Evolutionary conservation across 2,113 vertebrate species (phyloP).

Genomic region (Sinocyclocheilus rhinocerous): DNA sequence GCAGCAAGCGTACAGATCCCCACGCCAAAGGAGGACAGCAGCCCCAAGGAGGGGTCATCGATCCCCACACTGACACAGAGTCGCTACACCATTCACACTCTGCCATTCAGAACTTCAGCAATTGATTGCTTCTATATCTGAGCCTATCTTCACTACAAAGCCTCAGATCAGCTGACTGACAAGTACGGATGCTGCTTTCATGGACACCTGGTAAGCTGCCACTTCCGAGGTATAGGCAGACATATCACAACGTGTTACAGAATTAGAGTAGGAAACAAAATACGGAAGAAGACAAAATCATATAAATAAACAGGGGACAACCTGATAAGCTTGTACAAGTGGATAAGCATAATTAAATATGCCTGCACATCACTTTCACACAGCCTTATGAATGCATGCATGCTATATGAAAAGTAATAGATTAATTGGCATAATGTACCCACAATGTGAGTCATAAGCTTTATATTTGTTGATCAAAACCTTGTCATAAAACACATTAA

Average conservation of each 20-base stretch:
- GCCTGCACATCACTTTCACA: not conserved
- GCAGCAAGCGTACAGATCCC: not conserved
- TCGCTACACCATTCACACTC: slow-evolving; percentile 12
- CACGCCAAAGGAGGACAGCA: not conserved
- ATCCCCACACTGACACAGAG: slow-evolving; percentile 3
- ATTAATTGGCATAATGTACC: not conserved
- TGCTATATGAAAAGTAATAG: not conserved
- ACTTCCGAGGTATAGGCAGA: not conserved
- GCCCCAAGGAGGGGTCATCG: slow-evolving; percentile 19
- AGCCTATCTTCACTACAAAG: slow-evolving; percentile 20
- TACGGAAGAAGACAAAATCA: not conserved
- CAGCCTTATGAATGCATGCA: not conserved
- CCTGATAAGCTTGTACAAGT: not conserved
- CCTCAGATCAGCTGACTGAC: not conserved
- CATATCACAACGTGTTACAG: not conserved
- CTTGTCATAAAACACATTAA: not conserved
- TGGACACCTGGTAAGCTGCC: not conserved
- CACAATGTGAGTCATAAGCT: not conserved
- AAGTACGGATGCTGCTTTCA: not conserved
- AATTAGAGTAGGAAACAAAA: not conserved
- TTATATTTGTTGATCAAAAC: not conserved
- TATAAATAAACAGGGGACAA: not conserved
- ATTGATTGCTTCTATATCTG: slow-evolving; percentile 37
- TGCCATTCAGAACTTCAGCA: slow-evolving; percentile 30
- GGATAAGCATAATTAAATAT: not conserved